Evolutionary conservation across 2,888 invertebrate genomes (phyloP), one percentile per base, ranked within the genome.

Genomic region (Lydus trimaculatus): DNA sequence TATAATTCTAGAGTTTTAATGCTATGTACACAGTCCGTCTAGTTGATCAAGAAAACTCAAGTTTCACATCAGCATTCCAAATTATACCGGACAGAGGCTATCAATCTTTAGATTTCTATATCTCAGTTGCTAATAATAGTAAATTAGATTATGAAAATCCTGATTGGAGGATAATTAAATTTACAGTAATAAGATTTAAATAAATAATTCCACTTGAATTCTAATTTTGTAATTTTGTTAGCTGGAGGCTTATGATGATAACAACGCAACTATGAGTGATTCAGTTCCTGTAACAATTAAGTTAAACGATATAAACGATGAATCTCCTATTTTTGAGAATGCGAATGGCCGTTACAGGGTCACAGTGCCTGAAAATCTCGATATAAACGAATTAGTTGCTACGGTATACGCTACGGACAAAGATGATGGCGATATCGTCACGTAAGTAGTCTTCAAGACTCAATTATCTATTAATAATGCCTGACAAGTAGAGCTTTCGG

Each of bases 301-400:
- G 65, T 86, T 93, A 58, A 83, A 85, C 33, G 92, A 94, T 84
- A 88, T 89, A 86, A 94, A 93, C 82, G 93, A 94, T 79, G 92
- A 92, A 80, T 76, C 85, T 72, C 94, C 94, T 0, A 87, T 87
- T 72, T 93, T 93, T 81, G 78, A 82, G 7, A 74, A 78, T 15
- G 68, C 82, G 3, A 74, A 78, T 15, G 80, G 82, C 5, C 82
- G 84, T 39, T 84, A 83, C 0, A 85, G 78, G 0, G 86, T 86
- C 0, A 73, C 82, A 6, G 84, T 90, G 64, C 81, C 87, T 15
- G 93, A 93, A 84, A 90, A 89, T 20, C 87, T 88, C 31, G 84
- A 83, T 0, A 83, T 78, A 2, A 88, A 87, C 2, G 85, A 83
- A 70, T 69, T 73, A 5, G 86, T 93, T n/a, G 87, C 84, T 0